A percentile compares a stretch with the other conserved stretches of the same genome.
These are phyloP conservation scores for Psittacara wagleri DNA, from an alignment of 2,113 vertebrate species.

Conservation along the genomic window DNA sequence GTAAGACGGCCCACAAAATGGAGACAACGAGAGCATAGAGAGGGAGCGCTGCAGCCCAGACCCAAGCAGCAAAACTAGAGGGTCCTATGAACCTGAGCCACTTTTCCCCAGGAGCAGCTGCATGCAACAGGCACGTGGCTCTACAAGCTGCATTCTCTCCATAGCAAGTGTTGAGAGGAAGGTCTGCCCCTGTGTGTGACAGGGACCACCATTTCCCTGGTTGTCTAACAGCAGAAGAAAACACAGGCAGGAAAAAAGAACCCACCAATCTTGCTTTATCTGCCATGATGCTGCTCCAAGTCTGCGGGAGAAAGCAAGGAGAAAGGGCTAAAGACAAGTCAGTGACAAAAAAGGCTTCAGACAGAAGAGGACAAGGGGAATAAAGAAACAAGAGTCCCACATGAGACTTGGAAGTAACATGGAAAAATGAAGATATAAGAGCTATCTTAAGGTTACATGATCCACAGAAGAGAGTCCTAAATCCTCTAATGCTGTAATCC, in stretches of 20 bases:
- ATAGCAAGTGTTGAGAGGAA: neutral
- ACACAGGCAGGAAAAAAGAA: neutral
- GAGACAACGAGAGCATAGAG: neutral
- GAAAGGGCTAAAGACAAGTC: too few relatives aligned
- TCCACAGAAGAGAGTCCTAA: neutral
- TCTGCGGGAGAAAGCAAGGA: neutral
- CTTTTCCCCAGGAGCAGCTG: neutral
- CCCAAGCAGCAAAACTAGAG: neutral
- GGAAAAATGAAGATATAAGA: neutral
- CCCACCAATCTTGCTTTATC: neutral
- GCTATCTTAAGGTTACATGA: neutral
- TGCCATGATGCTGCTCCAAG: neutral
- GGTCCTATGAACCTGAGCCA: neutral
- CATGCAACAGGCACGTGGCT: neutral
- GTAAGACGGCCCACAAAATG: neutral
- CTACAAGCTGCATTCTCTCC: too few relatives aligned
- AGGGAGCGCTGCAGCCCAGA: neutral
- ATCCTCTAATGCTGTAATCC: neutral
- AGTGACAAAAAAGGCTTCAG: neutral
- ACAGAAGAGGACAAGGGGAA: neutral
- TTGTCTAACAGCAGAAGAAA: neutral
- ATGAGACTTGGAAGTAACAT: neutral
- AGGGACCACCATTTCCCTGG: too few relatives aligned
- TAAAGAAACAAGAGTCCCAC: neutral
- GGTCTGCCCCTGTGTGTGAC: neutral